Base-by-base conservation (phyloP, 2,797 vertebrate genomes). In the Pagetopsis macropterus region DNA sequence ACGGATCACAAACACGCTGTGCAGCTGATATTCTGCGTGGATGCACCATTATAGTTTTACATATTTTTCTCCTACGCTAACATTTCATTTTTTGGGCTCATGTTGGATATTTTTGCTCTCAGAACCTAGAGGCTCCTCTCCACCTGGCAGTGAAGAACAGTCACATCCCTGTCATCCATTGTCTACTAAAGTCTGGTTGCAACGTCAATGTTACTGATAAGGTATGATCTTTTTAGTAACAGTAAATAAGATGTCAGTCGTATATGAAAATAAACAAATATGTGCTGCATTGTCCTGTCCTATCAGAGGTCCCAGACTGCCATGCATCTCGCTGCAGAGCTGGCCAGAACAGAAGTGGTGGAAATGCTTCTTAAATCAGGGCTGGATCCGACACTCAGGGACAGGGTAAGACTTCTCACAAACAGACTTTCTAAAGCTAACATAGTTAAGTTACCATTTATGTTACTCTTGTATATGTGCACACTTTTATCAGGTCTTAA, bases 271-370 rank as follows among this genome's bases (percentile, higher is more conserved):
- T 5, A 46, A 72, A 67, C 23, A 56, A 61, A 49, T 55, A 1
- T 11, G 23, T 49, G 11, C 41, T 75, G 3, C 9, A 19, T 63
- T 62, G 37, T 76, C 23, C 37, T 68, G 4, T 62, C 21, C 3
- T 43, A 8, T 57, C 65, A 99, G 97, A 95, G 95, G 79, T 93
- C 90, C 49, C 96, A 98, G 92, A 97, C 95, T 7, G 93, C 90
- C 10, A 87, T 99, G 58, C 97, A 98, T 54, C 63, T 97, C 50
- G 96, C 95, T 61, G 95, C 97, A 76, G 96, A 99, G 75, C 70
- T 94, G 78, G 96, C 95, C 68, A 96, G 93, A 31, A 92, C 94
- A 76, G 96, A 98, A 9, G 79, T 98, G 4, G 95, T 95, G 72
- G 97, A 98, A 79, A 93, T 93, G 76, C 93, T 99, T 64, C 93